phyloP scores from a whole-genome alignment of 2,888 invertebrate genomes.

The Elysia crispata region DNA sequence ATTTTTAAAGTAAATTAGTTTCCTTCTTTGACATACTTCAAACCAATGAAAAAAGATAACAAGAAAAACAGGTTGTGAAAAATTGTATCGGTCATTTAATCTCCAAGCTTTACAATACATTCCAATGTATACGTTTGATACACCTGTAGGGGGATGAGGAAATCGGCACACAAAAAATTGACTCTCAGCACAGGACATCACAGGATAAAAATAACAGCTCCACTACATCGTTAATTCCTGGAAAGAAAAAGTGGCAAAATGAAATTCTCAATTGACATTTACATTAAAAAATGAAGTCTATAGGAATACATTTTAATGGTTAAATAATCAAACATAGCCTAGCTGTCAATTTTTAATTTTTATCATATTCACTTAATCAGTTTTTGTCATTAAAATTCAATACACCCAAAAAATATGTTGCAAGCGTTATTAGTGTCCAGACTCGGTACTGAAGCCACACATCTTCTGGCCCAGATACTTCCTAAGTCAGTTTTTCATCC shows the following conservation, averaged over 20 bases:
- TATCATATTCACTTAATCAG: no score
- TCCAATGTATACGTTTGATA: neutral
- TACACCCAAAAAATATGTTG: no score
- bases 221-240: constrained; percentile 49
- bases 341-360: no score
- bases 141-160: neutral
- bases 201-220: neutral
- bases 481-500: no score
- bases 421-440: no score
- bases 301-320: neutral
- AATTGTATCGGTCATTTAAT: neutral
- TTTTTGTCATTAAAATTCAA: no score
- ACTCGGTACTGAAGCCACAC: no score
- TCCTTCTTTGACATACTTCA: no score
- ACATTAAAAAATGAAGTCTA: neutral
- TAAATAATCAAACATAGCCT: no score
- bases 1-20: no score
- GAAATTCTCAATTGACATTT: neutral
- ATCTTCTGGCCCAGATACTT: no score
- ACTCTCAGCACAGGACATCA: neutral
- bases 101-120: neutral
- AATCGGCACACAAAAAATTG: neutral
- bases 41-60: constrained; percentile 6
- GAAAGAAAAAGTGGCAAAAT: neutral
- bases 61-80: neutral